Evolutionary conservation across 1,140 invertebrate genomes (phyloP), one percentile per base, ranked within the genome.

Genomic region (Bicyclus anynana): DNA sequence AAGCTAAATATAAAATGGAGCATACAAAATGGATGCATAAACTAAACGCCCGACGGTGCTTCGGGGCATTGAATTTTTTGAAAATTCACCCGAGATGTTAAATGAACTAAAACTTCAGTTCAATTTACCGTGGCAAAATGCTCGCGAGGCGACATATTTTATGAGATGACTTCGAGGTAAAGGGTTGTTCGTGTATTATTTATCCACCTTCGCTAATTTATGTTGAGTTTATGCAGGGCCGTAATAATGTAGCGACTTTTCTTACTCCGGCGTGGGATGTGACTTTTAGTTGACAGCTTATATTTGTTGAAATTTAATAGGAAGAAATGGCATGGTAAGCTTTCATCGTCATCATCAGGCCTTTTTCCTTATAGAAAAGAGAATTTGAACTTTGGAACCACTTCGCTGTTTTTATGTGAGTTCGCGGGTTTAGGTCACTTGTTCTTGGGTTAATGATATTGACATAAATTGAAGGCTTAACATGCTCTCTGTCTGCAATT

Each of bases 51-150:
- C 7, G 40, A 12, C 40, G n/a, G 27, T 12, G 27, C 35, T 46
- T 14, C 14, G 20, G 10, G 18, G 33, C 14, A 18, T 38, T 51
- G 37, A 51, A 44, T 47, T 59, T 58, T 59, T 44, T 12, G 29
- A 59, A 38, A 59, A 53, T 48, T 53, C 35, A 44, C 53, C 27
- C 33, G 26, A 35, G 53, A 58, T 53, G 56, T 53, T 58, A 61
- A 58, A 57, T 65, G 54, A 58, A 65, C 46, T 65, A 62, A 65
- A 65, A 62, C 35, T 61, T 51, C 46, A 58, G 54, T 65, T 62
- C 54, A 65, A 62, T 59, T 59, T 53, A 53, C 40, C 49, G 49
- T 59, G 56, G 50, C 49, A 59, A 59, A 53, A 59, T 59, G 53
- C 56, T 53, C 56, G 51, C 62, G 59, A 61, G 60, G 53, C 47